Evolutionary conservation across 35 echinoderm and acorn worm genomes (phyloP), one percentile per base, ranked within the genome.

Genomic region (Chiridota heheva): DNA sequence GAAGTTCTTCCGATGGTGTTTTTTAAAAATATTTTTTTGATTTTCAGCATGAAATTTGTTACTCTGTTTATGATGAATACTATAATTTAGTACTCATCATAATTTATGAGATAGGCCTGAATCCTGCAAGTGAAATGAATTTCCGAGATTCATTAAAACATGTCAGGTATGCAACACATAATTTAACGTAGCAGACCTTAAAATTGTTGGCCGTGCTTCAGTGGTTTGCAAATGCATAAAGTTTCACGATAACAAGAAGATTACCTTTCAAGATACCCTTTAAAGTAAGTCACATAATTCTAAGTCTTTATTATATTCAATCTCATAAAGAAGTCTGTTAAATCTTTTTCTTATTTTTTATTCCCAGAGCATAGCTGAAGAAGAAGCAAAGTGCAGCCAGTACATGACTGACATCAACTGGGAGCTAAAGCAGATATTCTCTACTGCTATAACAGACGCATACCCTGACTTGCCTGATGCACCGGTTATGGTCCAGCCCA

Each of bases 301-400:
- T 12, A 44, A 45, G 15, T 45, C 22, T 18, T 12, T 64, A 2
- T 63, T 20, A 12, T 15, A n/a, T 2, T 20, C 8, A 12, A 0
- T 72, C 12, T 17, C 0, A 12, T n/a, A 70, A 15, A 27, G 22
- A 36, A 24, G 37, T 42, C 33, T 31, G 18, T 41, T 25, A 63
- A 28, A 62, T 75, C 40, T 25, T 59, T 74, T 15, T 62, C 3
- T 63, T 45, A 76, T 87, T 58, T n/a, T 35, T 82, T 69, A 4
- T 39, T 25, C 5, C 1, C 36, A 98, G 95, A 98, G 86, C 61
- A 84, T 98, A 63, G 89, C 79, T 18, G 93, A 83, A 66, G 88
- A 98, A 44, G 63, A 85, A 40, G 37, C 28, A 18, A 78, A 66
- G 4, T 51, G 61, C 31, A 41, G 29, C 35, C n/a, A 36, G 0